phyloP scores from a whole-genome alignment of 2,888 invertebrate genomes.

The Pseudoips prasinana region DNA sequence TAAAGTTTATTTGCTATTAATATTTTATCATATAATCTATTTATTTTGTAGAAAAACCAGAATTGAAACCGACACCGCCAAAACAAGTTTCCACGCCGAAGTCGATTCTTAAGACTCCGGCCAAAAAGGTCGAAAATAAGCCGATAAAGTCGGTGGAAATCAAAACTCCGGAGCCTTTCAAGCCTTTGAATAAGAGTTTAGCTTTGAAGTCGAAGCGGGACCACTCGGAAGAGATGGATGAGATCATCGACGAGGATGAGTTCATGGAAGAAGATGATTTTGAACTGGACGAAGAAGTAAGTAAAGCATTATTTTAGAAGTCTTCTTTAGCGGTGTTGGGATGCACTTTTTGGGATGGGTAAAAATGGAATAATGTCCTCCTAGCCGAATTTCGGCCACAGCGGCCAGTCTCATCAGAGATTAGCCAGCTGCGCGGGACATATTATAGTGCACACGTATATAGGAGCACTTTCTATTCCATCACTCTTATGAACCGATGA shows the following conservation, averaged over 20 bases:
- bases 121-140: not conserved
- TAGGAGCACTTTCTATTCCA: too few relatives aligned
- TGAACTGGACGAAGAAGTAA: constrained; percentile 50
- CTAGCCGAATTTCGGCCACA: too few relatives aligned
- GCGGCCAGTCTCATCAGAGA: too few relatives aligned
- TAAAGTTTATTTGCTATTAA: too few relatives aligned
- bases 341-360: too few relatives aligned
- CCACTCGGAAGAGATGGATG: constrained; percentile 28
- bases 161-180: constrained; percentile 18
- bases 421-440: too few relatives aligned
- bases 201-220: constrained; percentile 4
- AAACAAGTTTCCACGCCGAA: constrained; percentile 4
- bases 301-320: too few relatives aligned
- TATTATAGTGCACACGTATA: too few relatives aligned
- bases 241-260: constrained; percentile 50
- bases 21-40: too few relatives aligned
- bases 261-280: constrained; percentile 52
- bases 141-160: constrained; percentile 4
- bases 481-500: too few relatives aligned
- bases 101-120: constrained; percentile 2
- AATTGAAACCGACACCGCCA: not conserved
- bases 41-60: constrained; percentile 19
- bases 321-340: too few relatives aligned
- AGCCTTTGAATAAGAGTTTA: constrained; percentile 2
- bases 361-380: too few relatives aligned